A percentile compares a stretch with the other conserved stretches of the same genome.
Evolutionary conservation across 2,797 vertebrate species (phyloP).

Genomic region (Poeciliopsis paucimaculata): DNA sequence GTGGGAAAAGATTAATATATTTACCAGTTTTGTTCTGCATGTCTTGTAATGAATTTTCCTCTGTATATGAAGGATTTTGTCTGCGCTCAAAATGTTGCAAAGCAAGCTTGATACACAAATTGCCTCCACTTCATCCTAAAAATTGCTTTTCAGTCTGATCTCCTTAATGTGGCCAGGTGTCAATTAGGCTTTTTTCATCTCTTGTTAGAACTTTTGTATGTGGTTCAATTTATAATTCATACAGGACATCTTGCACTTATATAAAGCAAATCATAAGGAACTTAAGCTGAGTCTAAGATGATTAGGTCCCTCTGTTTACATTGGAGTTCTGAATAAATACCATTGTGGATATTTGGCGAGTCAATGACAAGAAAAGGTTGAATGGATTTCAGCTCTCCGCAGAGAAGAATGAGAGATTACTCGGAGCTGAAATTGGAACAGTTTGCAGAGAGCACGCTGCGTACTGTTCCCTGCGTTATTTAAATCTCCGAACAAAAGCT

Average conservation of each 20-base stretch:
- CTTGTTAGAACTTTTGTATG: constrained; percentile 27
- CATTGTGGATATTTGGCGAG: constrained; percentile 36
- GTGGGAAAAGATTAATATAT: constrained; percentile 60
- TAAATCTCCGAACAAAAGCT: constrained; percentile 74
- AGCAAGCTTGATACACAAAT: constrained; percentile 12
- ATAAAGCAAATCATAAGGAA: constrained; percentile 15
- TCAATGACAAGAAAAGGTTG: constrained; percentile 38
- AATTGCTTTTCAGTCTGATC: constrained; percentile 10
- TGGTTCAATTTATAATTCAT: neutral
- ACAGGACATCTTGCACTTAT: neutral
- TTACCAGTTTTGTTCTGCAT: constrained; percentile 55
- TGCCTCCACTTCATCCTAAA: constrained; percentile 9
- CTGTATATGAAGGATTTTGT: constrained; percentile 31
- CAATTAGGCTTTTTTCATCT: constrained; percentile 23
- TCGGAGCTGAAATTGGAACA: constrained; percentile 57
- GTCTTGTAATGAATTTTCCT: constrained; percentile 67
- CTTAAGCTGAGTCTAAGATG: constrained; percentile 4
- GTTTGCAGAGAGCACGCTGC: constrained; percentile 49
- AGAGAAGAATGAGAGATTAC: constrained; percentile 58
- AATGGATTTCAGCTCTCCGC: constrained; percentile 53
- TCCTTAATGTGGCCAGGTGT: constrained; percentile 25
- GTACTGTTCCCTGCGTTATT: constrained; percentile 76
- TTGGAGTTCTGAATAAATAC: constrained; percentile 31
- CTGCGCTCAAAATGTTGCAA: constrained; percentile 30
- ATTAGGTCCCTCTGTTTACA: constrained; percentile 26